Evolutionary conservation across 2,888 invertebrate species (phyloP), one percentile per base, ranked within the genome.

Genomic region (Phengaris arion): DNA sequence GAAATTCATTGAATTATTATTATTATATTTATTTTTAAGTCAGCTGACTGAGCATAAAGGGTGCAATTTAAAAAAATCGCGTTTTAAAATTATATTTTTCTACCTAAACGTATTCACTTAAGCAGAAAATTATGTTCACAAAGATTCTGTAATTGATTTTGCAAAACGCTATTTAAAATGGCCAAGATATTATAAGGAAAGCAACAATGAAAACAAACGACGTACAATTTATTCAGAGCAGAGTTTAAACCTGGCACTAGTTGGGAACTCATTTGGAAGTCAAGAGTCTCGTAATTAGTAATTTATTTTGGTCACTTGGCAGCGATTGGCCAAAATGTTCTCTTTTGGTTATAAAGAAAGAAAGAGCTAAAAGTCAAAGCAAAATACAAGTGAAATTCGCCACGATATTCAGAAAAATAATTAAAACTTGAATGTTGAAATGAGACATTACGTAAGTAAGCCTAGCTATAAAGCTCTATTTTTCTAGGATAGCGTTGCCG

Each of bases 261-360:
- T 57, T 57, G 57, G 57, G 15, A 57, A 57, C 57, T 57, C 57
- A 57, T 57, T 57, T 57, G 15, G 57, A 57, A 57, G 15, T 57
- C 15, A 35, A 35, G 57, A 15, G 15, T 15, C 57, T 57, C 57
- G 57, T 7, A 15, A 57, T 57, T 15, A 57, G 57, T 57, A 57
- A 6, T 57, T 57, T 57, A 57, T 57, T 57, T 57, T 57, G 15
- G 15, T 15, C 15, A 57, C 57, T 57, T 57, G n/a, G 57, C 15
- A 57, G 57, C 57, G 3, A 57, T 15, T 57, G 57, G 15, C 15
- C 57, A 15, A 57, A 15, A 15, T 22, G 9, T 15, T 57, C 35
- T 35, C 4, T 35, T 35, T 57, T 15, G 15, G 57, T 15, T 15
- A 9, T 0, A 8, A 8, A 57, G 57, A 57, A 55, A 55, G n/a